Evolutionary conservation across 1,140 invertebrate species (phyloP), one percentile per base, ranked within the genome.

Genomic region (Drosophila arizonae): DNA sequence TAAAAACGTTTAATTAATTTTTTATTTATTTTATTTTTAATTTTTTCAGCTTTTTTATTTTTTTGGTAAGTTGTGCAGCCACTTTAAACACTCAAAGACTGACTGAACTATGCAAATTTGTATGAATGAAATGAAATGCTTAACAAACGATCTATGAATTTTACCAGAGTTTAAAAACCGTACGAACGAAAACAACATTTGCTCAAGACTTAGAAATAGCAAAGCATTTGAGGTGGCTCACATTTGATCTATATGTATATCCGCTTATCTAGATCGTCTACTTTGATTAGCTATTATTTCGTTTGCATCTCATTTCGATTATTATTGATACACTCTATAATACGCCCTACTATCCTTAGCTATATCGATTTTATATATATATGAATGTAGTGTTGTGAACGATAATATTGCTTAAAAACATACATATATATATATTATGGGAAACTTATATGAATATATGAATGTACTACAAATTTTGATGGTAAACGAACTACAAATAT

Each of bases 331-430:
- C 50, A 51, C 65, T 39, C 36, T 39, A 3, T 39, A 4, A 39
- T 75, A 62, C 66, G 74, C 78, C 68, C 80, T 71, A 65, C 77
- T 71, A 39, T 72, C 81, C 33, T 66, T 76, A 75, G 51, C 50
- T 79, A 79, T 87, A 81, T 50, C 82, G 80, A 87, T 86, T 86
- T 86, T 87, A 87, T 85, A 81, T 87, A 87, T 85, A 81, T 72
- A 88, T 88, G 80, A 82, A 87, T 87, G 84, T 87, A 87, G 82
- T 88, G 84, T 87, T 87, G 82, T 87, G 82, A 87, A 70, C 11
- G 76, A 73, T 36, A 69, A 72, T 72, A 72, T 72, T 65, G 61
- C 73, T 72, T 66, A 71, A 15, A 13, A 43, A 13, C 21, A 43
- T 13, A 46, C 43, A 45, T 15, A 45, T 13, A 45, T 45, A 48